Conservation (phyloP, 2,797 vertebrate genomes). For the Leucoraja ocellata region DNA sequence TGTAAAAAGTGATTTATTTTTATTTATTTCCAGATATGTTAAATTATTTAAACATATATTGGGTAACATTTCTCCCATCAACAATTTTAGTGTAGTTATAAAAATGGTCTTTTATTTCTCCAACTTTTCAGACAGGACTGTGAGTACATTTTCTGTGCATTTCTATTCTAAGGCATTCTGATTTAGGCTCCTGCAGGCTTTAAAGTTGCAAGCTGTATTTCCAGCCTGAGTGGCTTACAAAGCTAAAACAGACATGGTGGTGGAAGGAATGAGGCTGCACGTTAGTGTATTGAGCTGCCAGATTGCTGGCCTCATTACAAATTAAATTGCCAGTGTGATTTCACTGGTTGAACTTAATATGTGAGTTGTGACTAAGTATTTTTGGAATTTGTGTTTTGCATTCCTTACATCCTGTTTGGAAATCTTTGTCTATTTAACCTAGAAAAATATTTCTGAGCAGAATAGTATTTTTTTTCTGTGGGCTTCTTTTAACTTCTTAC, state of each 20-base stretch:
- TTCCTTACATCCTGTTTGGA: not conserved
- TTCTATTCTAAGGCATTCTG: not conserved
- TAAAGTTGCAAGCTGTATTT: not conserved
- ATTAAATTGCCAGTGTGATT: conserved; percentile 1
- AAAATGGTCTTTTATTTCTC: not conserved
- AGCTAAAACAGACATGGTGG: not conserved
- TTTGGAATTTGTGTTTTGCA: conserved; percentile 23
- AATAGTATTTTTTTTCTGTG: not conserved
- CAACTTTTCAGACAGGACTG: not conserved
- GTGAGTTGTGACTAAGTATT: conserved; percentile 6
- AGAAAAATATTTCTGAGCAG: not conserved
- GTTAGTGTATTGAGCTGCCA: not conserved
- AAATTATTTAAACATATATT: not conserved
- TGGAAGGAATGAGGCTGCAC: not conserved
- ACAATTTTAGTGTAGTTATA: not conserved
- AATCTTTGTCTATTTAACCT: not conserved
- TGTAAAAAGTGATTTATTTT: not conserved
- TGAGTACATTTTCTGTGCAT: not conserved
- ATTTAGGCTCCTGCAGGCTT: not conserved
- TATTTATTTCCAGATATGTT: not conserved
- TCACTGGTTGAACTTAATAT: conserved; percentile 16
- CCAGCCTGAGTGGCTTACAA: not conserved
- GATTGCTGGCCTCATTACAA: conserved; percentile 16
- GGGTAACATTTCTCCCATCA: not conserved
- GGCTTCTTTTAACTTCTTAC: not conserved